These are phyloP conservation scores for Danio tinwini DNA, from an alignment of 2,797 vertebrate genomes.

Conservation along the genomic window DNA sequence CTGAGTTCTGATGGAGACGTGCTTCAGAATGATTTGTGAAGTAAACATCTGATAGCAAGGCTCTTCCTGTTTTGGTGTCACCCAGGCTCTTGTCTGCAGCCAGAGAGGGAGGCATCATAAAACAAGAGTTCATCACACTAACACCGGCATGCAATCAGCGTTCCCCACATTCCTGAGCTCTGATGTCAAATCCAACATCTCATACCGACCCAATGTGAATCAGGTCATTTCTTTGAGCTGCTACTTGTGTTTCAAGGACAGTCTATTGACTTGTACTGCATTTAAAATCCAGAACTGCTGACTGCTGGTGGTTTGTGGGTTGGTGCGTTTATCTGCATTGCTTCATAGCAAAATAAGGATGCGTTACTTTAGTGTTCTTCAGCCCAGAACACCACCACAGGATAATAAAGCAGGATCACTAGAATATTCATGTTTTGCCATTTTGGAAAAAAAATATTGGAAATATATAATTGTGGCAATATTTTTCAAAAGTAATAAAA, in stretches of 20 bases:
- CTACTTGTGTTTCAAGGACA: background rate
- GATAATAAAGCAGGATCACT: slow-evolving; percentile 63
- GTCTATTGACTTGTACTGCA: background rate
- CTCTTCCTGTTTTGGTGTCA: slow-evolving; percentile 82
- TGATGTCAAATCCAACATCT: slow-evolving; percentile 65
- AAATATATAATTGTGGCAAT: slow-evolving; percentile 63
- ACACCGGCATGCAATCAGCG: slow-evolving; percentile 73
- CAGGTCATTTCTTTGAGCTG: background rate
- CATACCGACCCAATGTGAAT: slow-evolving; percentile 32
- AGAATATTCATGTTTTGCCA: slow-evolving; percentile 63
- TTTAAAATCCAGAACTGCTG: slow-evolving; percentile 2
- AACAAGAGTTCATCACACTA: slow-evolving; percentile 80
- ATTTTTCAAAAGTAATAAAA: slow-evolving; percentile 58
- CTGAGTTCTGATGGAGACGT: slow-evolving; percentile 66
- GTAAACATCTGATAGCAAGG: slow-evolving; percentile 80
- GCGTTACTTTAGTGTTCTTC: slow-evolving; percentile 59
- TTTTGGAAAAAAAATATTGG: slow-evolving; percentile 65
- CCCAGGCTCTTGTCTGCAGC: slow-evolving; percentile 73
- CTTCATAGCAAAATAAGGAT: slow-evolving; percentile 39
- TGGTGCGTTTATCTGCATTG: slow-evolving; percentile 20
- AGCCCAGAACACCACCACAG: slow-evolving; percentile 54
- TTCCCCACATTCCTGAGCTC: slow-evolving; percentile 76
- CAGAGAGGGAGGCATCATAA: slow-evolving; percentile 70
- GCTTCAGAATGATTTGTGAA: slow-evolving; percentile 63
- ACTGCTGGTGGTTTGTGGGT: slow-evolving; percentile 19